phyloP scores from a whole-genome alignment of 1,140 invertebrate genomes.

The Macrobrachium rosenbergii region DNA sequence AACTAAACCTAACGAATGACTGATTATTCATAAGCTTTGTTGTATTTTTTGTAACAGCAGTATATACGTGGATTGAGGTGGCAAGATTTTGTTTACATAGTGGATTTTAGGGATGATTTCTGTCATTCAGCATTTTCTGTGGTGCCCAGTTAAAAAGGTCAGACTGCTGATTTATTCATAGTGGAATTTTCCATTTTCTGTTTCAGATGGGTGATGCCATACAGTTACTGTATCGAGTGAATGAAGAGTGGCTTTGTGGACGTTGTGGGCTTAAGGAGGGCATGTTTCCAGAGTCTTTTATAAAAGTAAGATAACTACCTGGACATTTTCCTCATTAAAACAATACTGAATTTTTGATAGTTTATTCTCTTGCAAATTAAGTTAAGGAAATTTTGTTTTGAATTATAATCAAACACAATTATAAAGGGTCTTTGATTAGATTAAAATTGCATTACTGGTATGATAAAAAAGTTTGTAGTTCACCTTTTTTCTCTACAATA shows the following conservation, averaged over 20 bases:
- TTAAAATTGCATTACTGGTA: background rate
- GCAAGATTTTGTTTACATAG: no score
- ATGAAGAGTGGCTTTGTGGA: constrained; percentile 52
- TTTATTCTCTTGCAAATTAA: background rate
- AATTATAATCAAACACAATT: background rate
- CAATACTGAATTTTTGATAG: background rate
- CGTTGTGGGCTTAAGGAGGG: constrained; percentile 52
- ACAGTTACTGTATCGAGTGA: constrained; percentile 47
- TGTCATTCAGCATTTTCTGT: no score
- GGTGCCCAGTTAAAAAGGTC: no score
- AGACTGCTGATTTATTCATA: no score
- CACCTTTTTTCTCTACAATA: no score
- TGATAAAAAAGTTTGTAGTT: no score
- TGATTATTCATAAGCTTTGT: no score
- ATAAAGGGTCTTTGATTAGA: background rate
- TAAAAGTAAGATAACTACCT: constrained; percentile 19
- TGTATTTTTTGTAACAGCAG: no score
- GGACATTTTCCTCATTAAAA: background rate
- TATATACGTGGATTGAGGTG: no score
- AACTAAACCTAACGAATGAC: no score
- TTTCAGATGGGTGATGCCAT: constrained; percentile 43
- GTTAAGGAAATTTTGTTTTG: background rate
- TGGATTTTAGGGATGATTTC: no score
- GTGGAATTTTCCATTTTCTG: background rate
- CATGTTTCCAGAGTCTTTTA: constrained; percentile 50